Base-by-base conservation (phyloP, 2,888 invertebrate species). In the Amphipoea oculea region DNA sequence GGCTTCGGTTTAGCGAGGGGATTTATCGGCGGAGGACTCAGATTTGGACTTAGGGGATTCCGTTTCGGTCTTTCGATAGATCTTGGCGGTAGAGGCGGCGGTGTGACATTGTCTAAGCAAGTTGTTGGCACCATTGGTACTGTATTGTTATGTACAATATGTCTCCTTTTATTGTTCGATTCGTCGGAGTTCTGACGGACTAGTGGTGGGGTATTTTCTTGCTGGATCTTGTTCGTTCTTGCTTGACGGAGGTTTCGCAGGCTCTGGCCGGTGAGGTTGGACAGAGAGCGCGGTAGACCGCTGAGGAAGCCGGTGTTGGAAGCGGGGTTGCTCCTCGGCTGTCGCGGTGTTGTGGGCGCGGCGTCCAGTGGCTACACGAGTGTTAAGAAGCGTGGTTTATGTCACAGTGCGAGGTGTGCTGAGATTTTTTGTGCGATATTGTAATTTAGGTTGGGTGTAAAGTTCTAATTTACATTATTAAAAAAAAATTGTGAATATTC, bases 261-360 rank as follows among this genome's bases (percentile, higher is more conserved):
- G 81, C 96, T 95, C 90, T 97, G 97, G 0, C 96, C 96, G 40
- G 97, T 97, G 36, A 97, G 94, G 90, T 96, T 97, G 93, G 96
- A 96, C 7, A 97, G 93, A 0, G 97, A 96, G 1, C 97, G 87
- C 1, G 97, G 97, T 17, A 97, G 92, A 0, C 95, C 96, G 92
- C 94, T 94, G 3, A 97, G 95, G 92, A 97, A 97, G 82, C 96
- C 94, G 42, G 93, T 91, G 90, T 92, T 90, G 62, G 87, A 92
- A 9, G 5, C 91, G 1, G 40, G 76, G 80, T 77, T n/a, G 40
- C 86, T 86, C 63, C 81, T 62, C 20, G 81, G 73, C 65, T 89
- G 92, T 1, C 63, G 57, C 84, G 88, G 76, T 75, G 74, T 84
- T 0, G 45, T 36, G 78, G 63, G 84, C 48, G 84, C 45, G 54